These are phyloP conservation scores for Calameuta idolon DNA, from an alignment of 2,888 invertebrate species.

Conservation along the genomic window DNA sequence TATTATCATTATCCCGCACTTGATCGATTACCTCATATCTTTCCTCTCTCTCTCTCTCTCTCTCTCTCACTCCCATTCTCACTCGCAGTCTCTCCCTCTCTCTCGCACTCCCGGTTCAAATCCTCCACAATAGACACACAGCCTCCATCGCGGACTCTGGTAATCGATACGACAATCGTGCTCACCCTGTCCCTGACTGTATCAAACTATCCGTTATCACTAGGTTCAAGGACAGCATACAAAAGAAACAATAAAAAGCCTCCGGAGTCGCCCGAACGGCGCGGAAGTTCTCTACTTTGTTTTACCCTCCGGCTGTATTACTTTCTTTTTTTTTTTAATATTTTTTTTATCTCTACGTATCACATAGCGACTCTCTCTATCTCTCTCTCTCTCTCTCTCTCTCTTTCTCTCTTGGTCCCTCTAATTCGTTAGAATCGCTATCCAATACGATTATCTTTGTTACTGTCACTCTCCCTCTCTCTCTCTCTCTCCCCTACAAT, in stretches of 20 bases:
- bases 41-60: constrained; percentile 25
- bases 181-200: neutral
- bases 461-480: no score
- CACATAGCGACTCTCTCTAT: neutral
- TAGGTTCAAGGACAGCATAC: neutral
- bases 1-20: neutral
- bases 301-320: neutral
- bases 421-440: no score
- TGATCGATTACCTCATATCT: constrained; percentile 35
- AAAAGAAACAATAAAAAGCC: neutral
- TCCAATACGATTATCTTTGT: no score
- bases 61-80: constrained; percentile 15
- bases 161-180: neutral
- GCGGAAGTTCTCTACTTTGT: neutral
- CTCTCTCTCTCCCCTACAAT: neutral
- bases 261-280: neutral
- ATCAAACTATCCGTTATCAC: neutral
- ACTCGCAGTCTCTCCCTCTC: neutral
- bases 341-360: neutral
- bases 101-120: neutral
- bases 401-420: no score
- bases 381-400: no score
- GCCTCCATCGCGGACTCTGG: neutral
- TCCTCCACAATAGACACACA: neutral
- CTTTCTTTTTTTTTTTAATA: neutral